These are phyloP conservation scores for Dolomedes plantarius DNA, from an alignment of 2,888 invertebrate species.

Conservation along the genomic window DNA sequence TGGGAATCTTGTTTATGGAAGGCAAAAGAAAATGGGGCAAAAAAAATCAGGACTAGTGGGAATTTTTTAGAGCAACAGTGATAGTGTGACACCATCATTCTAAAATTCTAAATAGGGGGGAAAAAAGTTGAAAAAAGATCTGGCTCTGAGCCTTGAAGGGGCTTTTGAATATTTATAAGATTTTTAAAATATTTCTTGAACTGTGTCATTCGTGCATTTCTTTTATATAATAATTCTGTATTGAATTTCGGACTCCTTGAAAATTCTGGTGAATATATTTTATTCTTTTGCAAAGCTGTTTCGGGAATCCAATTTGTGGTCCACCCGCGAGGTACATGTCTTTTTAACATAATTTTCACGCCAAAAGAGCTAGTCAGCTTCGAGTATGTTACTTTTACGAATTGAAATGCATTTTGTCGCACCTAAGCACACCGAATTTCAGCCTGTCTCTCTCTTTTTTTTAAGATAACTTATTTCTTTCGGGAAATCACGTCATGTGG, in stretches of 20 bases:
- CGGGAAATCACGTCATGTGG: too few relatives aligned
- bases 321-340: background rate
- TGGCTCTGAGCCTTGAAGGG: conserved; percentile 2
- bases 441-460: too few relatives aligned
- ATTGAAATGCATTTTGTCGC: too few relatives aligned
- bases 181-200: conserved; percentile 18
- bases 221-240: conserved; percentile 35
- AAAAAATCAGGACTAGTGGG: background rate
- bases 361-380: too few relatives aligned
- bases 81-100: conserved; percentile 39
- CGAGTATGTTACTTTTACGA: too few relatives aligned
- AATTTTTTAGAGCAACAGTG: background rate
- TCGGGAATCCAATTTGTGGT: conserved; percentile 17
- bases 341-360: too few relatives aligned
- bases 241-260: conserved; percentile 32
- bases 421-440: too few relatives aligned
- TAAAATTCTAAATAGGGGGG: conserved; percentile 29
- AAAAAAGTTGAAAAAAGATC: too few relatives aligned
- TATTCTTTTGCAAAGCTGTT: background rate
- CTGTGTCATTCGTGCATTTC: conserved; percentile 33
- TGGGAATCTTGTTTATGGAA: background rate
- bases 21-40: background rate
- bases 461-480: too few relatives aligned
- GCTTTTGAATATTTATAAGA: conserved; percentile 57
- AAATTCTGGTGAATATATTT: background rate